Evolutionary conservation across 2,888 invertebrate genomes (phyloP).

Genomic region (Athalia rosae): DNA sequence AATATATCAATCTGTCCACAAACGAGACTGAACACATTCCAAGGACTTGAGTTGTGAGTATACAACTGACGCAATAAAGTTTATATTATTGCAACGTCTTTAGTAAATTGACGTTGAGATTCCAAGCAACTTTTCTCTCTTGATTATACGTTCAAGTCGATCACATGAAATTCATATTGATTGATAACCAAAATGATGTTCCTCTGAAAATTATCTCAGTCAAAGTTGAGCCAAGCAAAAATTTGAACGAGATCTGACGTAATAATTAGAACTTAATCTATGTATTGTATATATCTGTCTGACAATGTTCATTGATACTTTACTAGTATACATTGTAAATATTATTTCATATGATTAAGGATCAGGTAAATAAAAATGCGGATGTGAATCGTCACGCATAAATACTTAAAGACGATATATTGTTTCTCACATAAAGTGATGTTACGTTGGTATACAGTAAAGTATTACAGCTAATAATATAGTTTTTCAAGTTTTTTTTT

Average conservation of each 20-base stretch:
- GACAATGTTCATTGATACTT: constrained; percentile 11
- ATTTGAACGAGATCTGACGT: neutral
- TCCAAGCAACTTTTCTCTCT: neutral
- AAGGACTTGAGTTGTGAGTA: constrained; percentile 11
- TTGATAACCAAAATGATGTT: neutral
- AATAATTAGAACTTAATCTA: constrained; percentile 11
- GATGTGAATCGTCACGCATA: constrained; percentile 12
- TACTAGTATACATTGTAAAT: constrained; percentile 34
- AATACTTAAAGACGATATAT: constrained; percentile 42
- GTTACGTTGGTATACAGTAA: constrained; percentile 40
- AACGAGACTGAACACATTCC: constrained; percentile 27
- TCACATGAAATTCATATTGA: neutral
- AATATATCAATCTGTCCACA: constrained; percentile 23
- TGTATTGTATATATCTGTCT: constrained; percentile 30
- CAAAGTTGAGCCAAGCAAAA: neutral
- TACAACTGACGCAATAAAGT: neutral
- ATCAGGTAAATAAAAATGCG: constrained; percentile 27
- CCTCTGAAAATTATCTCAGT: neutral
- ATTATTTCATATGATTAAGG: constrained; percentile 18
- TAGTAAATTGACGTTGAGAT: neutral
- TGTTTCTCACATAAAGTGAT: constrained; percentile 37
- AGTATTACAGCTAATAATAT: constrained; percentile 44
- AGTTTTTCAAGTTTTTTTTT: constrained; percentile 22
- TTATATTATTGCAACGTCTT: neutral
- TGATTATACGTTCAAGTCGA: neutral